These are phyloP conservation scores for Pseudeuparius sepicola DNA, from an alignment of 2,888 invertebrate genomes.

Conservation along the genomic window DNA sequence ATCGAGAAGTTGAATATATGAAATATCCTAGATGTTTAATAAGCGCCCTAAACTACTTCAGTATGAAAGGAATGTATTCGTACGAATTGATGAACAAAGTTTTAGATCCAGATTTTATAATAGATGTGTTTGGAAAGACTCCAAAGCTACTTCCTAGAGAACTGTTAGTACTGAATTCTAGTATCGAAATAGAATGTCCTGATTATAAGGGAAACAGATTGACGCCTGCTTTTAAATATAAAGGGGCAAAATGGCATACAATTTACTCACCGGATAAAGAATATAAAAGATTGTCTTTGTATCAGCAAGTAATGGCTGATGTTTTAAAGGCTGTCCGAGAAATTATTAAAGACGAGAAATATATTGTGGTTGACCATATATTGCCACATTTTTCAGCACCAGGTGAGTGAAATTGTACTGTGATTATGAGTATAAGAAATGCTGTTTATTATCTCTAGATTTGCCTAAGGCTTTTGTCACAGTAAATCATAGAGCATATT, in stretches of 20 bases:
- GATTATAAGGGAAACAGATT: constrained; percentile 49
- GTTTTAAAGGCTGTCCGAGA: constrained; percentile 42
- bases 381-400: constrained; percentile 58
- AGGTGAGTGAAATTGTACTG: constrained; percentile 38
- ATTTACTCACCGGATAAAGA: constrained; percentile 46
- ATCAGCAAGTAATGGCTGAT: constrained; percentile 51
- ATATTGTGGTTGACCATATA: constrained; percentile 46
- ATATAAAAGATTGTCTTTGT: constrained; percentile 43
- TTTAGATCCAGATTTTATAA: constrained; percentile 49
- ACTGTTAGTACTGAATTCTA: constrained; percentile 52
- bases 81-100: constrained; percentile 48
- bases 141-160: constrained; percentile 40
- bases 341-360: constrained; percentile 43
- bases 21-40: constrained; percentile 50
- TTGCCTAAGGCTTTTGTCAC: too few species aligned
- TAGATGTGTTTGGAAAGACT: constrained; percentile 44
- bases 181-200: constrained; percentile 50
- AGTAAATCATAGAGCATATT: too few species aligned
- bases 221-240: constrained; percentile 38
- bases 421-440: too few species aligned
- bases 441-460: too few species aligned
- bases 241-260: constrained; percentile 49
- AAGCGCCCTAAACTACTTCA: constrained; percentile 51
- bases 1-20: constrained; percentile 46
- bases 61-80: constrained; percentile 46